Evolutionary conservation across 2,797 vertebrate genomes (phyloP), one percentile per base, ranked within the genome.

Genomic region (Gallinago stenura): DNA sequence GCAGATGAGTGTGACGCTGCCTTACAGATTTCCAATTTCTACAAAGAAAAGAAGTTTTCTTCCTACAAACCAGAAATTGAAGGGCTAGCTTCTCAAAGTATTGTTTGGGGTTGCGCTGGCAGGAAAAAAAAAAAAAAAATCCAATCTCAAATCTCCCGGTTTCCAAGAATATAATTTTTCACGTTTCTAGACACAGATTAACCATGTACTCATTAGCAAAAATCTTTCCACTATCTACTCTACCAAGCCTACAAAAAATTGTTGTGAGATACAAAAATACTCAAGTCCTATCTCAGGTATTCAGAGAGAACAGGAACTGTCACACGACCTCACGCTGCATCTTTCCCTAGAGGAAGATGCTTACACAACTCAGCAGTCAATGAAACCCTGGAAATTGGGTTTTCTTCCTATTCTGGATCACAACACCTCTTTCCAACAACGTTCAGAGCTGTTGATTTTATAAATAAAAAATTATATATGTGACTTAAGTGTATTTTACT

Each of bases 381-480:
- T 19, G 25, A 46, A 69, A 77, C 41, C 22, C 17, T 75, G 48
- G 13, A 48, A 68, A 57, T 7, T 16, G 56, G 12, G 3, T 57
- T 84, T 89, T 64, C 31, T 65, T 43, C 37, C 73, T 41, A 24
- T 83, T 51, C 33, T 78, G 39, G 11, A 12, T 68, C 60, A 56
- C 26, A 70, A 48, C n/a, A 73, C 5, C 24, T 17, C 8, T 28
- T 79, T 57, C 20, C 0, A 0, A 66, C 1, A 2, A 77, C 20
- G 26, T 4, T 80, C 48, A 80, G 51, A 83, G 53, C 24, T 66
- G n/a, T 19, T 41, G 45, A 33, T 70, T 85, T 81, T 46, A 33
- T 9, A 18, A 33, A 85, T 76, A 45, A 4, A 1, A 9, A 31
- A 56, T 79, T 22, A 7, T 31, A 3, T 31, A 4, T 3, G 8